Percentiles rank a stretch among this genome's conserved stretches.
Conservation (phyloP, 92 coral and sea anemone species). For the Palythoa grandis region DNA sequence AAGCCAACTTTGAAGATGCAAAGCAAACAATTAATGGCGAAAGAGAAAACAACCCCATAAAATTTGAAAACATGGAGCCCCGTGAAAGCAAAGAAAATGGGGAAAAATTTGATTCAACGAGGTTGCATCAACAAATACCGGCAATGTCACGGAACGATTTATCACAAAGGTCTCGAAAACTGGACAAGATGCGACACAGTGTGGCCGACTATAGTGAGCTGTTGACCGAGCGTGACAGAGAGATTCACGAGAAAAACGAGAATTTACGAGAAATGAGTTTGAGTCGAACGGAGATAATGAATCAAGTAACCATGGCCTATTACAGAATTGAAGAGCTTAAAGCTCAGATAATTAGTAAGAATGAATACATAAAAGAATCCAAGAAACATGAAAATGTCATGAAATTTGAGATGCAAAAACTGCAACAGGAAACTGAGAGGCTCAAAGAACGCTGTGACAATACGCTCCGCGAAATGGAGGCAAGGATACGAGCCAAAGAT, state of each 20-base stretch:
- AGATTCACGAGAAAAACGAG: constrained; percentile 38
- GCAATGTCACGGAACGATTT: too few relatives aligned
- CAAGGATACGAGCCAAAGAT: constrained; percentile 16
- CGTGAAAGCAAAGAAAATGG: background rate
- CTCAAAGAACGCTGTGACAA: constrained; percentile 28
- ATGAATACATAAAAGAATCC: constrained; percentile 27
- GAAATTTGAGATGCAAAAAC: constrained; percentile 31
- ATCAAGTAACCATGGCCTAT: constrained; percentile 29
- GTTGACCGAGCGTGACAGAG: constrained; percentile 30
- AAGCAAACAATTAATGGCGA: background rate
- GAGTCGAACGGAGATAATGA: constrained; percentile 35
- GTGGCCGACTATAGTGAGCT: constrained; percentile 27
- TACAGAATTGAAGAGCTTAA: constrained; percentile 31
- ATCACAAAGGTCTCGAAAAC: background rate
- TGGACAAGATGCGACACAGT: background rate
- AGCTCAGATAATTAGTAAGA: constrained; percentile 18
- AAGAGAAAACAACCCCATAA: background rate
- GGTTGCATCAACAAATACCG: background rate
- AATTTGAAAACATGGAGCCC: background rate
- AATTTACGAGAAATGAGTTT: constrained; percentile 21
- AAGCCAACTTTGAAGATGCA: background rate
- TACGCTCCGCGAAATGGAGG: constrained; percentile 34
- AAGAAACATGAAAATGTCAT: constrained; percentile 30
- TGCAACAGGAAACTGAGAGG: constrained; percentile 32
- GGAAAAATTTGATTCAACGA: background rate